Conservation (phyloP, 2,113 vertebrate species). For the Nothocercus nigrocapillus region DNA sequence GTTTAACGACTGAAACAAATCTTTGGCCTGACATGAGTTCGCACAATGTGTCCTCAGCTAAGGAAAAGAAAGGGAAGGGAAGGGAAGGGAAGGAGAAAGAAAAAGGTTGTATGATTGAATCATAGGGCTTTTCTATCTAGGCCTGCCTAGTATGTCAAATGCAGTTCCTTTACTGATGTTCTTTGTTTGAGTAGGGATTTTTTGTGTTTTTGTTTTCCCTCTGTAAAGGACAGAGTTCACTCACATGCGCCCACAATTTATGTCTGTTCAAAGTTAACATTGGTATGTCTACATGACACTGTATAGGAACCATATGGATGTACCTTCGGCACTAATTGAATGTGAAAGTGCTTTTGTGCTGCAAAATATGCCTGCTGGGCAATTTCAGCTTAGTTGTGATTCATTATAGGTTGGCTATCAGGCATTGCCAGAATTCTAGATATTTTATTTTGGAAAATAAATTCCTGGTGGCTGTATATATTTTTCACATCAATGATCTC, state of each 20-base stretch:
- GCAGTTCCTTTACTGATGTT: not conserved
- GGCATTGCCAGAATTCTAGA: slow-evolving; percentile 7
- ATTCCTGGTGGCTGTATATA: not conserved
- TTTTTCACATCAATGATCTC: not conserved
- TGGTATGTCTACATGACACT: not conserved
- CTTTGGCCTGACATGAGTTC: not conserved
- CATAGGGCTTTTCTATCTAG: slow-evolving; percentile 51
- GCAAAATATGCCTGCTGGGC: slow-evolving; percentile 19
- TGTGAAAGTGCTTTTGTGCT: not conserved
- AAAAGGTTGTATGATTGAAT: not conserved
- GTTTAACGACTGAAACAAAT: not conserved
- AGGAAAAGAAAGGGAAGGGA: too few species aligned
- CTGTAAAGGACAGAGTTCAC: not conserved
- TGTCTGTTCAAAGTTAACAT: not conserved
- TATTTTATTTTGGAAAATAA: slow-evolving; percentile 25
- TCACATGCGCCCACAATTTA: not conserved
- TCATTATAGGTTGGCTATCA: not conserved
- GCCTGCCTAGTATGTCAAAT: not conserved
- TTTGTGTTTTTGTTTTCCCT: not conserved
- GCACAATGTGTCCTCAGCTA: not conserved
- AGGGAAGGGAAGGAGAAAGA: not conserved
- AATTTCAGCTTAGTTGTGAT: slow-evolving; percentile 28
- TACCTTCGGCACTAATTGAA: not conserved
- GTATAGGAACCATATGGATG: slow-evolving; percentile 36
- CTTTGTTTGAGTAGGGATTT: not conserved